Conservation (phyloP, 2,888 invertebrate genomes). For the Timema podura region DNA sequence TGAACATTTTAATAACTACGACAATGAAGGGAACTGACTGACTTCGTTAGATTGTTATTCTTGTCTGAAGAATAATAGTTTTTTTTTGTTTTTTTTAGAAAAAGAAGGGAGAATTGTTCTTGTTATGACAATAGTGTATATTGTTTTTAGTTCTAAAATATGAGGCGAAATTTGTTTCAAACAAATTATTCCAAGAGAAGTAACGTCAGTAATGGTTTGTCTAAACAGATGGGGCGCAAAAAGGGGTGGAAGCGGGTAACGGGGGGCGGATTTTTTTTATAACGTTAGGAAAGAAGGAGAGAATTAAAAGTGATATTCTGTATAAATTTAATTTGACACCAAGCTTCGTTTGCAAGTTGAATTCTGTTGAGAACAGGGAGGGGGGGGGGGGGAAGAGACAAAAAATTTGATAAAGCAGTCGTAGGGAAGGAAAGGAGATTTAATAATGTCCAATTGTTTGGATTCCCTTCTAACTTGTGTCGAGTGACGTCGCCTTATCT, state of each 20-base stretch:
- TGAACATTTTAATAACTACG: slow-evolving; percentile 14
- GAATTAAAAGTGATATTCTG: slow-evolving; percentile 5
- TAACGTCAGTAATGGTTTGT: slow-evolving; percentile 4
- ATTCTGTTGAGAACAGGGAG: too few relatives aligned
- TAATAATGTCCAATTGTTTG: too few relatives aligned
- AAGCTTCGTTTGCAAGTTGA: too few relatives aligned
- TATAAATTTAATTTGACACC: background rate
- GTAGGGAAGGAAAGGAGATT: too few relatives aligned
- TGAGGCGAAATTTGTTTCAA: background rate
- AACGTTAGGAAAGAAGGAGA: background rate
- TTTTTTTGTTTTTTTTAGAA: background rate
- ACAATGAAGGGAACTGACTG: background rate
- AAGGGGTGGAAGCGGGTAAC: background rate
- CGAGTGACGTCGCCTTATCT: too few relatives aligned
- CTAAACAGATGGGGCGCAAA: slow-evolving; percentile 1
- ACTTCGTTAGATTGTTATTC: slow-evolving; percentile 12
- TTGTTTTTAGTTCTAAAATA: slow-evolving; percentile 8
- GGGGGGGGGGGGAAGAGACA: too few relatives aligned
- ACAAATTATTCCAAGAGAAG: background rate
- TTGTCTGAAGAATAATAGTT: background rate
- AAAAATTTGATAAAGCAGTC: too few relatives aligned
- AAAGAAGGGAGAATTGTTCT: slow-evolving; percentile 6
- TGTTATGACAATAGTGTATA: slow-evolving; percentile 13
- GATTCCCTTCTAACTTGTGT: too few relatives aligned
- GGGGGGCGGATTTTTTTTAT: background rate